Percentiles rank a stretch among this genome's conserved stretches.
Evolutionary conservation across 2,113 vertebrate genomes (phyloP).

Genomic region (Corythaeola cristata): DNA sequence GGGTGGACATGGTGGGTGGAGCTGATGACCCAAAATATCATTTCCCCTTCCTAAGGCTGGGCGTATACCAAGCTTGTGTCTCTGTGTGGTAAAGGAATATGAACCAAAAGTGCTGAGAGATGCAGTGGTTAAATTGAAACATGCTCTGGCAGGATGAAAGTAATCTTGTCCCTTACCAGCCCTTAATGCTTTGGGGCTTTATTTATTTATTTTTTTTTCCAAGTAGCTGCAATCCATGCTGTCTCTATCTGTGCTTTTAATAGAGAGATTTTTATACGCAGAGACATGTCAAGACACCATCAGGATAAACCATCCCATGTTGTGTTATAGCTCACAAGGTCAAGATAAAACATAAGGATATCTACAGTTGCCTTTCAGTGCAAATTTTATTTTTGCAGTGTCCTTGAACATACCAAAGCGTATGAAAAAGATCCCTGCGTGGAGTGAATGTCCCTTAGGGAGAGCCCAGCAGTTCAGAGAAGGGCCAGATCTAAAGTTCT

Average conservation of each 20-base stretch:
- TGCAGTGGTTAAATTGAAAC: conserved; percentile 60
- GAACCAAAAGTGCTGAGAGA: conserved; percentile 58
- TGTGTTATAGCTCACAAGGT: not conserved
- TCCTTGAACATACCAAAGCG: not conserved
- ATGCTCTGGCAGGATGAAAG: conserved; percentile 63
- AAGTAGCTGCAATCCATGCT: not conserved
- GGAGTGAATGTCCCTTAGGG: not conserved
- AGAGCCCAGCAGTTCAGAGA: not conserved
- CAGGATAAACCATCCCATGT: not conserved
- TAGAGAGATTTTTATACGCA: not conserved
- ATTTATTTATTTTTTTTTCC: not conserved
- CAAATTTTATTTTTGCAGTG: not conserved
- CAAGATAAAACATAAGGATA: not conserved
- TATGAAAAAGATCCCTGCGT: not conserved
- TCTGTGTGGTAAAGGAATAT: conserved; percentile 33
- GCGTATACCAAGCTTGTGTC: not conserved
- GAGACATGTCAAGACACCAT: not conserved
- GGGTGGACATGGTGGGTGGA: not conserved
- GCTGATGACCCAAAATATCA: conserved; percentile 48
- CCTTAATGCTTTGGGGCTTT: conserved; percentile 1
- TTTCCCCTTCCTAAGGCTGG: conserved; percentile 45
- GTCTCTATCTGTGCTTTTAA: conserved; percentile 8
- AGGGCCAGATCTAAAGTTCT: not conserved
- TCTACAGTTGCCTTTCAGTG: not conserved
- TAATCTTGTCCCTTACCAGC: conserved; percentile 51